Conservation (phyloP, 2,888 invertebrate genomes). For the Pandemis corylana region DNA sequence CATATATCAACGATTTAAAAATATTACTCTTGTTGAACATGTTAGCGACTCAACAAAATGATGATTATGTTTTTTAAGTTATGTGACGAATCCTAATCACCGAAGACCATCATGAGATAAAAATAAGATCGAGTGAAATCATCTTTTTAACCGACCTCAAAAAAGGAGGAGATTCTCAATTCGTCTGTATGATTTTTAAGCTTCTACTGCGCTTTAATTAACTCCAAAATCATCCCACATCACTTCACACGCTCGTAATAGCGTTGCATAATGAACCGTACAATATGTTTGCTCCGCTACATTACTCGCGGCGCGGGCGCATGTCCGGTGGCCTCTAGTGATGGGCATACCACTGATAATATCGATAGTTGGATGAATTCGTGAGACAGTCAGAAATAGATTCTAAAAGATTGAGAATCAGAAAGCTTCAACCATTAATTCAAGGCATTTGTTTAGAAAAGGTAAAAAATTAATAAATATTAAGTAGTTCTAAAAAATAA, state of each 20-base stretch:
- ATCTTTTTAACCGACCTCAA: too few relatives aligned
- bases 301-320: conserved; percentile 5
- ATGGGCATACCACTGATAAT: neutral
- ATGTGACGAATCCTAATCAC: neutral
- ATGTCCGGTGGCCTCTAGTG: neutral
- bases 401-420: too few relatives aligned
- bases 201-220: neutral
- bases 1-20: too few relatives aligned
- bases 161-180: too few relatives aligned
- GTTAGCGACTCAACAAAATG: too few relatives aligned
- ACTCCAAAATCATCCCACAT: conserved; percentile 11
- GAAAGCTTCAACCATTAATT: too few relatives aligned
- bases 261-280: conserved; percentile 37
- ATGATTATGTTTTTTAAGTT: too few relatives aligned
- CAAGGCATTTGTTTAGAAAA: neutral
- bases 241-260: conserved; percentile 35
- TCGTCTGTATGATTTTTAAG: too few relatives aligned
- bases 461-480: neutral
- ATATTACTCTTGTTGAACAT: too few relatives aligned
- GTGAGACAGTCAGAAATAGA: too few relatives aligned
- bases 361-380: neutral
- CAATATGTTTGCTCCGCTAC: conserved; percentile 23
- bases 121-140: neutral
- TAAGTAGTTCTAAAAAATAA: neutral
- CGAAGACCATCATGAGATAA: neutral